These are phyloP conservation scores for Chromoteleia sp. DNA, from an alignment of 2,888 invertebrate species.

Conservation along the genomic window DNA sequence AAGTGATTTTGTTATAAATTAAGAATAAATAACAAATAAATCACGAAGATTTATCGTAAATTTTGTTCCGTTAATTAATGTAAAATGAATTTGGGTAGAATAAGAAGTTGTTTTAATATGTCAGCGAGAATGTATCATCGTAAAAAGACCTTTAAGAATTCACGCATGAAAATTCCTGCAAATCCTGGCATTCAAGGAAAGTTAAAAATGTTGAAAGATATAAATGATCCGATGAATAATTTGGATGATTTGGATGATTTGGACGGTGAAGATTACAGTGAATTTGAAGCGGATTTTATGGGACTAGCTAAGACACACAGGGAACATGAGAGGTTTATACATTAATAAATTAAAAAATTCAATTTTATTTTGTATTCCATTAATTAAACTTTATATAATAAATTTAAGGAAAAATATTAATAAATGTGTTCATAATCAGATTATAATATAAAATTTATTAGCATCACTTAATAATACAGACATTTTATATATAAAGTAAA, in stretches of 20 bases:
- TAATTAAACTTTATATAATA: too few relatives aligned
- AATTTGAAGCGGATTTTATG: slow-evolving; percentile 56
- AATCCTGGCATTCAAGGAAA: slow-evolving; percentile 50
- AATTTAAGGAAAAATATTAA: too few relatives aligned
- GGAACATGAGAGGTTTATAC: slow-evolving; percentile 32
- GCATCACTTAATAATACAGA: too few relatives aligned
- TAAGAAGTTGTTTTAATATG: background rate
- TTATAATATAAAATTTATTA: too few relatives aligned
- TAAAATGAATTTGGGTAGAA: background rate
- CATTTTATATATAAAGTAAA: too few relatives aligned
- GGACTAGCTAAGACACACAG: slow-evolving; percentile 6
- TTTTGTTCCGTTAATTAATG: too few relatives aligned
- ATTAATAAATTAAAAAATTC: background rate
- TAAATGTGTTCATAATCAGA: too few relatives aligned
- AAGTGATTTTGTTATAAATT: too few relatives aligned
- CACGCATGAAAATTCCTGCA: background rate
- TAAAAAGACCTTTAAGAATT: background rate
- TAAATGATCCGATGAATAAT: background rate
- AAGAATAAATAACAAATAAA: too few relatives aligned
- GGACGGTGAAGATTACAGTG: slow-evolving; percentile 39
- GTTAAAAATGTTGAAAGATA: slow-evolving; percentile 20
- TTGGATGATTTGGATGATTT: background rate
- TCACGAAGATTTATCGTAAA: too few relatives aligned
- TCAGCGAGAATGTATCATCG: background rate
- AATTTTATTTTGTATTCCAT: too few relatives aligned